Base-by-base conservation (phyloP, 1,140 invertebrate genomes). In the Rhynchophorus ferrugineus region DNA sequence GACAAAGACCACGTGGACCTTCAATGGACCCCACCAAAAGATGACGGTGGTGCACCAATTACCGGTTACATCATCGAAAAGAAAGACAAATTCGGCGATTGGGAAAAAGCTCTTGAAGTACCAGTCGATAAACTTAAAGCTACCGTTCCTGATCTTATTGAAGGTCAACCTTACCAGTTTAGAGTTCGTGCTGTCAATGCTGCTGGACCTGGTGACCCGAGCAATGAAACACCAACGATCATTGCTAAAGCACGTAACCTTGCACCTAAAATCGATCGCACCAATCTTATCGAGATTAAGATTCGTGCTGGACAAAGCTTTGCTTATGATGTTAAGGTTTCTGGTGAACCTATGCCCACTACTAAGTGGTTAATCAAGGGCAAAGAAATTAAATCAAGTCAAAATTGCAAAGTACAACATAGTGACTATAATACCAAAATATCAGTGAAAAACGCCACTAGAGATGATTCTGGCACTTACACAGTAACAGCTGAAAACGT, bases 1-100 rank as follows among this genome's bases (percentile, higher is more conserved):
- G 92, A 96, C 73, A 93, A 92, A 61, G 89, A 96, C 66, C 88
- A 92, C 64, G 90, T 95, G 41, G 89, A 92, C 67, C 79, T 95
- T 5, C 82, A 84, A 60, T 95, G 91, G 91, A 80, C 78, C 3
- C 82, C 88, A 49, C 90, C 90, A 0, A 71, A 76, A 22, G 77
- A 78, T 18, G 90, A 95, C 64, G 91, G 91, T 18, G 91, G 91
- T 35, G 83, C 89, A 1, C 91, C 90, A 24, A 82, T 95, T 44
- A 85, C 86, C 17, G 84, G 83, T 11, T 95, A 94, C 66, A 73
- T 94, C 37, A 73, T 95, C 38, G 91, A 95, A 73, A 93, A 93
- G 78, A 93, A 92, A 68, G 91, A 94, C 67, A 93, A 93, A 68
- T 91, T 87, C 64, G 90, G 91, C 14, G 84, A 91, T 61, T 98